Percentiles rank a stretch among this genome's conserved stretches.
These are phyloP conservation scores for Litoditis marina DNA, from an alignment of 2,888 invertebrate species.

Conservation along the genomic window DNA sequence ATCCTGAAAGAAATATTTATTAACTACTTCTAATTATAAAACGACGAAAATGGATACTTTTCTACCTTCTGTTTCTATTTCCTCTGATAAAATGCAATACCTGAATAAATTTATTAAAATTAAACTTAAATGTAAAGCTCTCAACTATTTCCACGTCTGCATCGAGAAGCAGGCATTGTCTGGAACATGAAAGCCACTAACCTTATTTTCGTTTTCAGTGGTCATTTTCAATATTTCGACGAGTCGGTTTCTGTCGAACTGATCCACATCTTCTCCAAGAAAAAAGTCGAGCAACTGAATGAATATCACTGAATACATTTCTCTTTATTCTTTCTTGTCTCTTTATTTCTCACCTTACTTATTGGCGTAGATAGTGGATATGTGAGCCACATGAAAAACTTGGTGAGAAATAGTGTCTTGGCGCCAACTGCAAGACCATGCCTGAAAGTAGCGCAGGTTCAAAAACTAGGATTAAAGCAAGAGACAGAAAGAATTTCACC, in stretches of 20 bases:
- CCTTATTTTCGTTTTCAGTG: constrained; percentile 88
- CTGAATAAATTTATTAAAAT: no score
- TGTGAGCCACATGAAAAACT: constrained; percentile 87
- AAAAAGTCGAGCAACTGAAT: constrained; percentile 14
- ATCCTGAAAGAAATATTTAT: constrained; percentile 19
- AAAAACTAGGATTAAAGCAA: constrained; percentile 67
- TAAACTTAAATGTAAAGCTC: no score
- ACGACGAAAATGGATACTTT: no score
- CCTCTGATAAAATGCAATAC: no score
- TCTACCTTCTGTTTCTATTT: no score
- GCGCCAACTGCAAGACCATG: constrained; percentile 85
- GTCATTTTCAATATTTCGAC: constrained; percentile 87
- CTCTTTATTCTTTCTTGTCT: no score
- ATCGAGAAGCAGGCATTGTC: no score
- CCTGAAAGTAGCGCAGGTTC: constrained; percentile 70
- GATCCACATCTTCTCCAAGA: constrained; percentile 27
- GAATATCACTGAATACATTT: not conserved
- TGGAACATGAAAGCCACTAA: no score
- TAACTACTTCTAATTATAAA: not conserved
- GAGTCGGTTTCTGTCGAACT: constrained; percentile 40
- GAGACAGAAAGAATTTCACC: no score
- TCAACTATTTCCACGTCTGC: no score
- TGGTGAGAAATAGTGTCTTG: constrained; percentile 85
- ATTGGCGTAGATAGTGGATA: constrained; percentile 89
- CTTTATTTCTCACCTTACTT: constrained; percentile 30